Percentiles rank a stretch among this genome's conserved stretches.
Conservation (phyloP, 2,888 invertebrate species). For the Idaea dimidiata region DNA sequence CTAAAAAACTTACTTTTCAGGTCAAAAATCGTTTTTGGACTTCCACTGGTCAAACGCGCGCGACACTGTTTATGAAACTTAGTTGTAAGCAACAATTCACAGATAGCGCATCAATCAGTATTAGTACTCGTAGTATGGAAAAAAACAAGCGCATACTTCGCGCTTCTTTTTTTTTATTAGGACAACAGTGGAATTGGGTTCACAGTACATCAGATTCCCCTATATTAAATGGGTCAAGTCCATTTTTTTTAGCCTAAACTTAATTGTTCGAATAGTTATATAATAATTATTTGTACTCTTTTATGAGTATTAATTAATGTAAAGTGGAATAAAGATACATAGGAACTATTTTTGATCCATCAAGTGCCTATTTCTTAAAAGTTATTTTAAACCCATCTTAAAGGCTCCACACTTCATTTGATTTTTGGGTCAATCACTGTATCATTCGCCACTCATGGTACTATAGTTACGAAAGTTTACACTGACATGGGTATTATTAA, state of each 20-base stretch:
- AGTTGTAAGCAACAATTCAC: no score
- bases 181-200: no score
- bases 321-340: not conserved
- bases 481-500: not conserved
- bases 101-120: no score
- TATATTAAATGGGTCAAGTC: not conserved
- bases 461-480: not conserved
- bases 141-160: no score
- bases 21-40: no score
- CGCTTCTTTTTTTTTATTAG: no score
- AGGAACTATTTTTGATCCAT: constrained; percentile 3
- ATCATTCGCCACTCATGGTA: not conserved
- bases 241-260: not conserved
- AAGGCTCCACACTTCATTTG: not conserved
- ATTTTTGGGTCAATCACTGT: not conserved
- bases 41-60: no score
- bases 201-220: no score
- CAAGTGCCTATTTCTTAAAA: not conserved
- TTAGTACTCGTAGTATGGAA: no score
- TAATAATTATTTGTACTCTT: constrained; percentile 8
- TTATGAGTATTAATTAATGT: no score
- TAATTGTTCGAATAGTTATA: not conserved
- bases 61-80: no score
- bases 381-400: not conserved
- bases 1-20: no score